phyloP scores from a whole-genome alignment of 2,797 vertebrate genomes.

The Sebastiscus tertius region DNA sequence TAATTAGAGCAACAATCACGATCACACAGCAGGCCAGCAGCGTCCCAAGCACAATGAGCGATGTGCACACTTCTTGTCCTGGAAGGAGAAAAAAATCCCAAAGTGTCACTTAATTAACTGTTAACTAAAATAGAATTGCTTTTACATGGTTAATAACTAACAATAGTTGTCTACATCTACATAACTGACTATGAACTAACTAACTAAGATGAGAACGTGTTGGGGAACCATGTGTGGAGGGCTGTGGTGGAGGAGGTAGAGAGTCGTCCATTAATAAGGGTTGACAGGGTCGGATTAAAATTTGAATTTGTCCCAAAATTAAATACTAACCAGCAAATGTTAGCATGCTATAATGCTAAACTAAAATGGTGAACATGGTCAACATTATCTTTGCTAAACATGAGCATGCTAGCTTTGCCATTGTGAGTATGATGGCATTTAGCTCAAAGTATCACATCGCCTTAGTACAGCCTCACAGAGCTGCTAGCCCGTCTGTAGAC shows the following conservation, averaged over 20 bases:
- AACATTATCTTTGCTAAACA: neutral
- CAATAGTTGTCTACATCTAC: accelerated
- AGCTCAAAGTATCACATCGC: neutral
- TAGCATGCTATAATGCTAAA: neutral
- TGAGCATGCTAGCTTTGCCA: neutral
- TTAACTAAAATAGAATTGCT: neutral
- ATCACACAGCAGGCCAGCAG: slow-evolving; percentile 31
- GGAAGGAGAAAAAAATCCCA: neutral
- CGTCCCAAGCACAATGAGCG: neutral
- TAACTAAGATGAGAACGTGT: too few species aligned
- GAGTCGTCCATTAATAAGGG: neutral
- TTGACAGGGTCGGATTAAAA: neutral
- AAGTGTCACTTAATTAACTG: neutral
- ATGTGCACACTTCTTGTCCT: neutral
- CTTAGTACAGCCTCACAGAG: neutral
- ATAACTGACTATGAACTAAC: neutral
- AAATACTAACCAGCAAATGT: neutral
- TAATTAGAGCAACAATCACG: slow-evolving; percentile 2
- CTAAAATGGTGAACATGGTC: neutral
- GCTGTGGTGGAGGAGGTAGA: neutral
- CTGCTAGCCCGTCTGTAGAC: neutral
- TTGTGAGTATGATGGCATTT: too few species aligned
- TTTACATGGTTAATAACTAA: neutral
- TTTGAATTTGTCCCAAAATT: neutral
- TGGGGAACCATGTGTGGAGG: neutral